A percentile compares a stretch with the other conserved stretches of the same genome.
These are phyloP conservation scores for Bembecia ichneumoniformis DNA, from an alignment of 2,888 invertebrate genomes.

Conservation along the genomic window DNA sequence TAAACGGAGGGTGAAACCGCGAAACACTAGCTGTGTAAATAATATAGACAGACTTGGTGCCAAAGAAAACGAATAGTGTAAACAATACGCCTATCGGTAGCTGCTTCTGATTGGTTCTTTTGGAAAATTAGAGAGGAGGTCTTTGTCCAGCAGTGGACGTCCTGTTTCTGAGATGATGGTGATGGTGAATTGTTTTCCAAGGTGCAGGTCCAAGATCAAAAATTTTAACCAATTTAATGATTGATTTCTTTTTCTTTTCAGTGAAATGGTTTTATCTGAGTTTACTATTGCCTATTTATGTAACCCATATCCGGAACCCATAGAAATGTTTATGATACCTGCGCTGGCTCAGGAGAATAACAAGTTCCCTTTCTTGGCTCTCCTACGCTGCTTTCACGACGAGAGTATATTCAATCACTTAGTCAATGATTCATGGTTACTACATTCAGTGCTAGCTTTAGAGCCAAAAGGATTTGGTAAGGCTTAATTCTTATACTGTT, in stretches of 20 bases:
- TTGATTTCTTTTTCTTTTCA: constrained; percentile 20
- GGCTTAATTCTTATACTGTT: constrained; percentile 18
- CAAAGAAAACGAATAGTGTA: too few species aligned
- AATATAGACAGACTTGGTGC: too few species aligned
- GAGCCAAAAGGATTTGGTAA: constrained; percentile 78
- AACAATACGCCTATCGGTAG: too few species aligned
- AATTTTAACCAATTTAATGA: too few species aligned
- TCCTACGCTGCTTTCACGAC: constrained; percentile 56
- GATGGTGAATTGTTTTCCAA: too few species aligned
- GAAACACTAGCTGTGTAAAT: too few species aligned
- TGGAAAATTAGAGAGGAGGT: too few species aligned
- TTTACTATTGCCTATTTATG: constrained; percentile 79
- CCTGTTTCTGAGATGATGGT: too few species aligned
- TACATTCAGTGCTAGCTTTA: constrained; percentile 78
- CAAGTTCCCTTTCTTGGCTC: constrained; percentile 66
- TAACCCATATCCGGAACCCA: constrained; percentile 76
- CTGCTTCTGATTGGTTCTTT: too few species aligned
- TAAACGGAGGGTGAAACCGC: too few species aligned
- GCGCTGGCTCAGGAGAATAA: constrained; percentile 66
- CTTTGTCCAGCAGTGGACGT: too few species aligned
- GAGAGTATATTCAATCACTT: constrained; percentile 49
- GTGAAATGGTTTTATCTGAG: constrained; percentile 56
- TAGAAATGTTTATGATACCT: constrained; percentile 80
- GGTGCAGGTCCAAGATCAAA: too few species aligned
- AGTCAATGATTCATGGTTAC: constrained; percentile 74